Evolutionary conservation across 2,797 vertebrate species (phyloP), one percentile per base, ranked within the genome.

Genomic region (Acrossocheilus wenchowensis): DNA sequence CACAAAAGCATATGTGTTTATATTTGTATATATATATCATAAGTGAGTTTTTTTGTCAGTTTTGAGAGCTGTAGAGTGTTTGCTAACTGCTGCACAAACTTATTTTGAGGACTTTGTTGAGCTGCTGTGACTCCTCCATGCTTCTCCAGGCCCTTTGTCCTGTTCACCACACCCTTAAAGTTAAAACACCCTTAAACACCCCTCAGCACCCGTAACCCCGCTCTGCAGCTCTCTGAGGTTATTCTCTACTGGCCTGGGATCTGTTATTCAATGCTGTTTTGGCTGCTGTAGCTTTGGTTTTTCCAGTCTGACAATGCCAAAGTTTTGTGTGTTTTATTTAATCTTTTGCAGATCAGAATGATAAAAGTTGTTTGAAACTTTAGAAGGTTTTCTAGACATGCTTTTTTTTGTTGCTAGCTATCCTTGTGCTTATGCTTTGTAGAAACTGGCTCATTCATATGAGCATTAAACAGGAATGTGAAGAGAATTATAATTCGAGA

Each of bases 131-230:
- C 23, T 62, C 17, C 81, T 83, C 71, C 26, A 15, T 82, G 81
- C 43, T 57, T 36, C 64, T 36, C 30, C 2, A 57, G 81, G 81
- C 68, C 81, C 30, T 72, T 73, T 78, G 75, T 79, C 66, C 64
- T 57, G 14, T 85, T 71, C 64, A 85, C 75, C 83, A 85, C 83
- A 85, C 83, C 74, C 75, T 78, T 30, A 60, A 77, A 85, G 64
- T 71, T 66, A 36, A 8, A 68, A 66, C 64, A 34, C 62, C 48
- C 48, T 36, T 69, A 8, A 68, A 66, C 64, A 34, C 62, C 48
- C 48, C n/a, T 69, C 48, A 26, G 17, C 74, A 84, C 62, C 83
- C 83, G 54, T 21, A 34, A 83, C n/a, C 39, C 54, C 52, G 8
- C 48, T 78, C 48, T 34, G 52, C 26, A 23, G 52, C 50, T 23